These are phyloP conservation scores for Sepiola atlantica DNA, from an alignment of 2,888 invertebrate species.

Conservation along the genomic window DNA sequence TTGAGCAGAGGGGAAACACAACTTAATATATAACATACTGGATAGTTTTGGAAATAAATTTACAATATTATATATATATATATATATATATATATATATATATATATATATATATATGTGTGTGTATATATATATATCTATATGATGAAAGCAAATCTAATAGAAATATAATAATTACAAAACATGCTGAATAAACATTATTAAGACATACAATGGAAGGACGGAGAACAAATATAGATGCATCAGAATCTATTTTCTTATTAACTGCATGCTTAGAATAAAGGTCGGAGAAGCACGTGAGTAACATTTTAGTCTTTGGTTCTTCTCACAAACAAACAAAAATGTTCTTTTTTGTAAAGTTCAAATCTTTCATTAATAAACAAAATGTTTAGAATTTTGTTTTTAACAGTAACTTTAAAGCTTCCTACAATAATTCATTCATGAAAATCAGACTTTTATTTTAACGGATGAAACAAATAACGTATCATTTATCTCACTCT, in stretches of 20 bases:
- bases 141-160: too few relatives aligned
- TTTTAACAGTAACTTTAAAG: too few relatives aligned
- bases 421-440: too few relatives aligned
- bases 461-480: too few relatives aligned
- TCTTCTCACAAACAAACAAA: neutral
- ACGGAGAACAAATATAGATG: neutral
- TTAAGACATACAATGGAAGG: neutral
- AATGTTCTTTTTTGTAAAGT: neutral
- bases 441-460: too few relatives aligned
- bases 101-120: neutral
- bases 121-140: too few relatives aligned
- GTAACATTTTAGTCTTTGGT: neutral
- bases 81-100: neutral
- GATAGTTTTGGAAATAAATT: neutral
- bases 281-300: neutral
- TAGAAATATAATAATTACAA: too few relatives aligned
- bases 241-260: neutral
- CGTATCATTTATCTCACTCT: too few relatives aligned
- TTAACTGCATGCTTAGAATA: neutral
- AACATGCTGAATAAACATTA: too few relatives aligned
- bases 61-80: neutral
- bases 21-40: neutral
- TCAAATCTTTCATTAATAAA: neutral
- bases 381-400: too few relatives aligned
- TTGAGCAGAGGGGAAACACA: neutral